phyloP scores from a whole-genome alignment of 2,888 invertebrate species.

The Colostygia pectinataria region DNA sequence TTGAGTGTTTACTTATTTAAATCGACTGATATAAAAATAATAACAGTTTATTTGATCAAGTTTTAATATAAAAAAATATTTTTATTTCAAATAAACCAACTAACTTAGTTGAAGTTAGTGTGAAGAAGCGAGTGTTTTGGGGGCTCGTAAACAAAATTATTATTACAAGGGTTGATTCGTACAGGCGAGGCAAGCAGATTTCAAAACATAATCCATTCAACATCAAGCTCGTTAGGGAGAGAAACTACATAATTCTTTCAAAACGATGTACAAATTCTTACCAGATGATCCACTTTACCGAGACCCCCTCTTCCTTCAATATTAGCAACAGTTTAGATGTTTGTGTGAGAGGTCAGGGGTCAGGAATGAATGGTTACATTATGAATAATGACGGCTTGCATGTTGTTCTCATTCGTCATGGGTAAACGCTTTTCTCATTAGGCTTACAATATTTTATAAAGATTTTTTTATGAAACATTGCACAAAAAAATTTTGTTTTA shows the following conservation, averaged over 20 bases:
- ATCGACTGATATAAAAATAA: no score
- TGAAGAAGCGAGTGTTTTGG: no score
- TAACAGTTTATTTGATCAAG: no score
- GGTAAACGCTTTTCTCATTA: conserved; percentile 72
- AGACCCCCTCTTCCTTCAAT: conserved; percentile 38
- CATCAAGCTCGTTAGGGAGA: conserved; percentile 45
- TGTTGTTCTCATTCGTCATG: conserved; percentile 62
- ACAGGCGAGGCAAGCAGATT: no score
- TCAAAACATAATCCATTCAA: conserved; percentile 22
- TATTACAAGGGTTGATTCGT: no score
- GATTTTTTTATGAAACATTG: conserved; percentile 2
- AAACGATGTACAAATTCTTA: conserved; percentile 62
- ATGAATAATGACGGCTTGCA: conserved; percentile 66
- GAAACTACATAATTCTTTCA: conserved; percentile 60
- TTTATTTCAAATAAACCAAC: no score
- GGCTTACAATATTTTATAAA: conserved; percentile 20
- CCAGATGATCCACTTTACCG: conserved; percentile 49
- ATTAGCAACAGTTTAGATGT: conserved; percentile 1
- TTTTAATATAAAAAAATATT: no score
- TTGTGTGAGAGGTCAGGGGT: conserved; percentile 34
- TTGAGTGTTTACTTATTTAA: no score
- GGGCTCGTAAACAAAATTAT: no score
- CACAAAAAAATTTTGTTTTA: no score
- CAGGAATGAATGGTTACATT: conserved; percentile 51
- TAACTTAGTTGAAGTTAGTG: no score